These are phyloP conservation scores for Cheilosia soror DNA, from an alignment of 2,888 invertebrate genomes.

Conservation along the genomic window DNA sequence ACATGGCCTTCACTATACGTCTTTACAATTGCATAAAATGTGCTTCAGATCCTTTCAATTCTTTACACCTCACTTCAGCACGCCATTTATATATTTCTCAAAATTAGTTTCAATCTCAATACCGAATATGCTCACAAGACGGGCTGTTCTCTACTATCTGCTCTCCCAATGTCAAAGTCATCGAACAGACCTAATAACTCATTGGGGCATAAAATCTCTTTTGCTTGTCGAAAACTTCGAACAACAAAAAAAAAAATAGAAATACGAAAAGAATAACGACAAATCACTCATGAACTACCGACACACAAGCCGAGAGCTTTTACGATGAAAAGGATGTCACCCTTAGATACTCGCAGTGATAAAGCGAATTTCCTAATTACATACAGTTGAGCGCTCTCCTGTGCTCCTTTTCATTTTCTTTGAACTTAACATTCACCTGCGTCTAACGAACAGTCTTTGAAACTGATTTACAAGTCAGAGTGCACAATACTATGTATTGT, in stretches of 20 bases:
- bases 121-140: neutral
- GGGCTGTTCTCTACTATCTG: neutral
- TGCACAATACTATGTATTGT: constrained; percentile 64
- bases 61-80: too few relatives aligned
- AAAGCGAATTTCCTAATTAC: constrained; percentile 70
- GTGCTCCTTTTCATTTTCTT: constrained; percentile 61
- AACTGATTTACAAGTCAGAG: constrained; percentile 70
- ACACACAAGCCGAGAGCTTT: constrained; percentile 50
- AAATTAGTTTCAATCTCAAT: too few relatives aligned
- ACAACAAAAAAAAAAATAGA: neutral
- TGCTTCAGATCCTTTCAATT: too few relatives aligned
- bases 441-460: constrained; percentile 68
- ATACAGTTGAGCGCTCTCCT: constrained; percentile 70
- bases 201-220: constrained; percentile 37
- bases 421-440: constrained; percentile 72
- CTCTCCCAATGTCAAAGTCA: constrained; percentile 43
- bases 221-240: neutral
- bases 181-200: constrained; percentile 59
- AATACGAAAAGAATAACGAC: constrained; percentile 10
- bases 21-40: too few relatives aligned
- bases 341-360: constrained; percentile 62
- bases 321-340: constrained; percentile 66
- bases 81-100: too few relatives aligned
- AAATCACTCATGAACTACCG: constrained; percentile 43
- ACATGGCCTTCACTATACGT: too few relatives aligned